Percentiles rank a stretch among this genome's conserved stretches.
Conservation (phyloP, 2,888 invertebrate genomes). For the Bugulina stolonifera region DNA sequence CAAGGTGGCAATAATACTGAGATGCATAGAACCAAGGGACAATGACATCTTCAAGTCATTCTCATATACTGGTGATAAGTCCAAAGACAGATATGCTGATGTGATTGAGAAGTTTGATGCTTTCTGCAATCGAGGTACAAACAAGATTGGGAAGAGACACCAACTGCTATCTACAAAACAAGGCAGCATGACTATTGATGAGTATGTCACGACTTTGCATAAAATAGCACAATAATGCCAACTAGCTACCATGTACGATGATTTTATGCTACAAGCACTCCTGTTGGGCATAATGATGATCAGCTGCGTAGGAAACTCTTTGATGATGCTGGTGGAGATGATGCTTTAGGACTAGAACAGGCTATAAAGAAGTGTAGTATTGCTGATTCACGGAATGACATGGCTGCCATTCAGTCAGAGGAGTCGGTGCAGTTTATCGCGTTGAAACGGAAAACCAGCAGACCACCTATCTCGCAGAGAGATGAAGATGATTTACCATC, state of each 20-base stretch:
- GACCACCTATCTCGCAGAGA: too few relatives aligned
- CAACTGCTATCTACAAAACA: constrained; percentile 16
- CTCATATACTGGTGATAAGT: constrained; percentile 13
- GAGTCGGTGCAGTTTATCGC: not conserved
- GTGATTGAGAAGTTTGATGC: constrained; percentile 13
- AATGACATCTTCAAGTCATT: constrained; percentile 7
- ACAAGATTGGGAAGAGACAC: constrained; percentile 5
- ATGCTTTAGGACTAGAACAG: not conserved
- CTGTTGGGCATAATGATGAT: constrained; percentile 6
- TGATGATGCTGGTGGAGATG: constrained; percentile 23
- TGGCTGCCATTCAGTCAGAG: not conserved
- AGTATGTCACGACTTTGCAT: not conserved
- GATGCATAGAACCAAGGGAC: not conserved
- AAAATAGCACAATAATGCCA: constrained; percentile 1
- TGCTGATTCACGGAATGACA: not conserved
- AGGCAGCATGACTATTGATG: not conserved
- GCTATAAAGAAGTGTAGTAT: constrained; percentile 19
- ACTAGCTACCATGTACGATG: constrained; percentile 12
- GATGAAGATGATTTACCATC: too few relatives aligned
- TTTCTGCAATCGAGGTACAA: not conserved
- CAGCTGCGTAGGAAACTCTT: not conserved
- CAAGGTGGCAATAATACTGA: not conserved
- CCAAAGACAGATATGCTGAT: constrained; percentile 4
- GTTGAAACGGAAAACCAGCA: too few relatives aligned
- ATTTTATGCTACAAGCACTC: constrained; percentile 1